phyloP scores from a whole-genome alignment of 2,797 vertebrate species.

The Schizopygopsis malacanthus region DNA sequence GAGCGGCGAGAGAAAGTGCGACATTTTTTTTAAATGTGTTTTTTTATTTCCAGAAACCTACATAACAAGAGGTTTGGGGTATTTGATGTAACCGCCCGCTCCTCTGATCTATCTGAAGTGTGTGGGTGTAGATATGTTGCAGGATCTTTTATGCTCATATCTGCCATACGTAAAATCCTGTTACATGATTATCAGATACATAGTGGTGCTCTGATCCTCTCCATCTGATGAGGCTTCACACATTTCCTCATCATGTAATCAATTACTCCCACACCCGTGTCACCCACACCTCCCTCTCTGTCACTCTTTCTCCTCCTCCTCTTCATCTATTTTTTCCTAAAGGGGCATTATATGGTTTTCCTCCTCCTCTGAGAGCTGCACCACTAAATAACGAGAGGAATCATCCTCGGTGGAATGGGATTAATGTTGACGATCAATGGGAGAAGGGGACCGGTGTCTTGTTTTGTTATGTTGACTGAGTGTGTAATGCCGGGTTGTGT shows the following conservation, averaged over 20 bases:
- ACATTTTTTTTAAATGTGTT: slow-evolving; percentile 22
- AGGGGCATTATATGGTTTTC: slow-evolving; percentile 42
- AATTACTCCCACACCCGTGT: slow-evolving; percentile 51
- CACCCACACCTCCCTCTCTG: slow-evolving; percentile 48
- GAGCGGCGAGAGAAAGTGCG: slow-evolving; percentile 42
- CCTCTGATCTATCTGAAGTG: slow-evolving; percentile 33
- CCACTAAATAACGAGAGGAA: slow-evolving; percentile 57
- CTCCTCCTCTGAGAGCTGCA: slow-evolving; percentile 42
- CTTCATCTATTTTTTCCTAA: slow-evolving; percentile 57
- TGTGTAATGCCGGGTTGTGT: slow-evolving; percentile 43
- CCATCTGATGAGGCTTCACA: slow-evolving; percentile 52
- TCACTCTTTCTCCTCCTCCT: slow-evolving; percentile 47
- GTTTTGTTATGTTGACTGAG: slow-evolving; percentile 48
- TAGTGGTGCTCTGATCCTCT: slow-evolving; percentile 48
- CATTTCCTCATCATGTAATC: slow-evolving; percentile 57
- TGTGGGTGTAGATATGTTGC: slow-evolving; percentile 42
- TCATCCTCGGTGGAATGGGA: slow-evolving; percentile 64
- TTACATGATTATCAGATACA: slow-evolving; percentile 57
- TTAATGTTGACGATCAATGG: slow-evolving; percentile 57
- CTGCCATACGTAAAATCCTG: slow-evolving; percentile 31
- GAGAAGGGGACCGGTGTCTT: slow-evolving; percentile 39
- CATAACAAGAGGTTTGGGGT: neutral
- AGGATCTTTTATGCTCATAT: slow-evolving; percentile 30
- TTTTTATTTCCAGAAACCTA: neutral
- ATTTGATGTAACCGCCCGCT: slow-evolving; percentile 14